phyloP scores from a whole-genome alignment of 2,797 vertebrate species.

The Ibycter americanus region DNA sequence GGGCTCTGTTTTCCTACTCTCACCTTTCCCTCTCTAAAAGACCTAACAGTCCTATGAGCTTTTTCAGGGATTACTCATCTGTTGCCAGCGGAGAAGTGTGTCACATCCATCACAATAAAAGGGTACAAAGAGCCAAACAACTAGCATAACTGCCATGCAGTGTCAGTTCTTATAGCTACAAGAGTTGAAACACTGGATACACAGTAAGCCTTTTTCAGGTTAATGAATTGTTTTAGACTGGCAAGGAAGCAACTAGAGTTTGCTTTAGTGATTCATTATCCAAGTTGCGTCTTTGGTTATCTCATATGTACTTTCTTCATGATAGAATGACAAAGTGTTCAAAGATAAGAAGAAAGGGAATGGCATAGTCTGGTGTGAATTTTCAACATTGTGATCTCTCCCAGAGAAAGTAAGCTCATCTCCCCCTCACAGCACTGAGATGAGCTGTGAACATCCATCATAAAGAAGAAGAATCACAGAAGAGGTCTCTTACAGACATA shows the following conservation, averaged over 20 bases:
- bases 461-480: background rate
- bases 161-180: background rate
- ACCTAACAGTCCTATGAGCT: background rate
- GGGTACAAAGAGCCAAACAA: background rate
- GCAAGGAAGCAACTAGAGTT: background rate
- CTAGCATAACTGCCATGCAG: background rate
- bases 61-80: background rate
- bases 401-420: background rate
- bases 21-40: background rate
- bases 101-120: background rate
- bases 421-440: background rate
- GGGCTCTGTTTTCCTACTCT: background rate
- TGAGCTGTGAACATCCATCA: background rate
- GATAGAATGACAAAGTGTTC: background rate
- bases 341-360: constrained; percentile 10
- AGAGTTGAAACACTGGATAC: background rate
- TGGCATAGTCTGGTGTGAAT: background rate
- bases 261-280: background rate
- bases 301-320: background rate
- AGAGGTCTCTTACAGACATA: background rate
- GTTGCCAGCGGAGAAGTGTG: background rate
- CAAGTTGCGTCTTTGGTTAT: background rate
- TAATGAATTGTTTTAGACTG: background rate
- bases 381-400: background rate
- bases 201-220: background rate